Evolutionary conservation across 2,888 invertebrate species (phyloP), one percentile per base, ranked within the genome.

Genomic region (Acronicta psi): DNA sequence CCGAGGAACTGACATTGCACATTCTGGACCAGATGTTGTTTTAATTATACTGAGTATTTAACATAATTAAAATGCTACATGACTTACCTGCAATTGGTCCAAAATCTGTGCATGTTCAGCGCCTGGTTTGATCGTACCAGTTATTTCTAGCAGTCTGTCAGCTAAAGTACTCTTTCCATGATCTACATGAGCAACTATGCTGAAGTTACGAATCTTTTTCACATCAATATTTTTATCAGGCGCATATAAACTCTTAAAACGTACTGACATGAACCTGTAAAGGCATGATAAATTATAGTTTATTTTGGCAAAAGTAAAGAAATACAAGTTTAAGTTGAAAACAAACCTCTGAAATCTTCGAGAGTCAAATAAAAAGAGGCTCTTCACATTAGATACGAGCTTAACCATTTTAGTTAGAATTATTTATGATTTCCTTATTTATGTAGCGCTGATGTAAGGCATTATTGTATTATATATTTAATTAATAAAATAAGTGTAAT

Each of bases 161-260:
- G 99, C 99, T 58, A 99, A 91, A 0, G 99, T 99, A 88, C 98
- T 98, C 93, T 99, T 99, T 0, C 99, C 99, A 94, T 99, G 99
- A 88, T 99, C 99, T 1, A 99, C 98, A 91, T 99, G 99, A n/a
- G 99, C 99, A 66, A 99, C 98, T 80, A 99, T 99, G 89, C 99
- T 97, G 84, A 99, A 99, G 88, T 99, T 99, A 57, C 99, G 95
- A 41, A 99, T 98, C 69, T 82, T 88, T 38, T 73, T 81, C n/a
- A 86, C 81, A 37, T 90, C 87, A 43, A 85, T 58, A 20, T 56
- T 60, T 29, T 81, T 81, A 10, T 73, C 71, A 5, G 62, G 59
- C 13, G 69, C 67, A 53, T 87, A 78, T 40, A 84, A 79, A 74
- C 86, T 87, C 4, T 80, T 85, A 42, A 75, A 73, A 20, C 88